A percentile compares a stretch with the other conserved stretches of the same genome.
Conservation (phyloP, 2,113 vertebrate genomes). For the Beaufortia kweichowensis region DNA sequence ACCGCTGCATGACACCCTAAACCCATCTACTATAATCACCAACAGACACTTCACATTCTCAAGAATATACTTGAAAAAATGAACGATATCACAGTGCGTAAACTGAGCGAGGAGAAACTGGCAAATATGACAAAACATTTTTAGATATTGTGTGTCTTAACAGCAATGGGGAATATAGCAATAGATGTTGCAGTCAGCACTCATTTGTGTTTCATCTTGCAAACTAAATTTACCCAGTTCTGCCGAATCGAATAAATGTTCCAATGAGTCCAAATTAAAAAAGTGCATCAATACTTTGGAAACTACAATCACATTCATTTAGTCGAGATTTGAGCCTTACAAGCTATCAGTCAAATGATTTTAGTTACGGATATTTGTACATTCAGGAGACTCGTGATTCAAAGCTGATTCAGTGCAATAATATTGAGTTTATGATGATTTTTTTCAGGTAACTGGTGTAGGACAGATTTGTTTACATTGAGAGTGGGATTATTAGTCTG, state of each 20-base stretch:
- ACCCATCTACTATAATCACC: conserved; percentile 62
- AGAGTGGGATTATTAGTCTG: background rate
- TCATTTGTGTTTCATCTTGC: background rate
- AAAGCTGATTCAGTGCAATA: too few relatives aligned
- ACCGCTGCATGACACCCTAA: conserved; percentile 75
- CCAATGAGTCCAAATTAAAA: background rate
- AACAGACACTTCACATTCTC: conserved; percentile 61
- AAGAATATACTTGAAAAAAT: conserved; percentile 55
- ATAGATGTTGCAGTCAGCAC: background rate
- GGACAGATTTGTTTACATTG: conserved; percentile 16
- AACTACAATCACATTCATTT: background rate
- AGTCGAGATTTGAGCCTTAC: too few relatives aligned
- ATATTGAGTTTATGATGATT: too few relatives aligned
- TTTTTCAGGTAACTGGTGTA: background rate
- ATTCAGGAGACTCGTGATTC: too few relatives aligned
- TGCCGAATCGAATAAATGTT: background rate
- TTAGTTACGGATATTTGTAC: too few relatives aligned
- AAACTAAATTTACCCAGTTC: background rate
- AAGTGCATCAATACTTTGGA: background rate
- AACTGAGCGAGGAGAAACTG: conserved; percentile 27
- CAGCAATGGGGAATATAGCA: background rate
- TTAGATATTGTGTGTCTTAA: background rate
- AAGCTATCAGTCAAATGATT: too few relatives aligned
- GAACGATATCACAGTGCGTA: conserved; percentile 32
- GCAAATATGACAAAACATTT: background rate